Evolutionary conservation across 2,113 vertebrate genomes (phyloP).

Genomic region (Microtus ochrogaster): DNA sequence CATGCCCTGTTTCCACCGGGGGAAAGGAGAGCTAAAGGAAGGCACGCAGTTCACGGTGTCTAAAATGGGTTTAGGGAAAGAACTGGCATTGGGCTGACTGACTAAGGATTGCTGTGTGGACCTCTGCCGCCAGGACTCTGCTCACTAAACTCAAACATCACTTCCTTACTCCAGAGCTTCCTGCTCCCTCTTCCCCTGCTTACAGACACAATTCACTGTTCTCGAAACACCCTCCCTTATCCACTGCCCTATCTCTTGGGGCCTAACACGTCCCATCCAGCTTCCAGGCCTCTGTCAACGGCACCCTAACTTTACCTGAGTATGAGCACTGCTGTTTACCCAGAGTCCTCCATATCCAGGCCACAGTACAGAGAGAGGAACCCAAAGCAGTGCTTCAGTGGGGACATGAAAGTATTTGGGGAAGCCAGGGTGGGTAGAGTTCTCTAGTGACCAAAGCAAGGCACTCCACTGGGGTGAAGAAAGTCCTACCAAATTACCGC

Average conservation of each 20-base stretch:
- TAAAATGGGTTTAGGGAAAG: background rate
- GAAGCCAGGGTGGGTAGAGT: background rate
- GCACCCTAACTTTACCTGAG: background rate
- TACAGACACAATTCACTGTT: background rate
- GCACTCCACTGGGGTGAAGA: background rate
- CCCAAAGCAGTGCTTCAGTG: background rate
- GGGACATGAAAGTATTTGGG: too few species aligned
- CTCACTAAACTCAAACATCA: background rate
- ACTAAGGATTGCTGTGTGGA: background rate
- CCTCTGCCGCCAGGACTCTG: background rate
- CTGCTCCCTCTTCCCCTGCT: background rate
- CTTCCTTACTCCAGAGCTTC: background rate
- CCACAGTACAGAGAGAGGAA: background rate
- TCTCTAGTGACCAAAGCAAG: background rate
- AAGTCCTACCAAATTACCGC: background rate
- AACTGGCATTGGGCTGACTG: background rate
- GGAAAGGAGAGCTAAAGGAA: background rate
- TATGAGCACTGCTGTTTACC: background rate
- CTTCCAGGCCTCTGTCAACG: background rate
- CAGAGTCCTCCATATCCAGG: background rate
- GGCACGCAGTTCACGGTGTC: background rate
- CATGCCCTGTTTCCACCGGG: background rate
- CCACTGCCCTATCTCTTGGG: background rate
- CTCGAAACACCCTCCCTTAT: background rate
- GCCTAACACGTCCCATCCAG: background rate